Evolutionary conservation across 2,797 vertebrate species (phyloP), one percentile per base, ranked within the genome.

Genomic region (Acanthurus leucopareius): DNA sequence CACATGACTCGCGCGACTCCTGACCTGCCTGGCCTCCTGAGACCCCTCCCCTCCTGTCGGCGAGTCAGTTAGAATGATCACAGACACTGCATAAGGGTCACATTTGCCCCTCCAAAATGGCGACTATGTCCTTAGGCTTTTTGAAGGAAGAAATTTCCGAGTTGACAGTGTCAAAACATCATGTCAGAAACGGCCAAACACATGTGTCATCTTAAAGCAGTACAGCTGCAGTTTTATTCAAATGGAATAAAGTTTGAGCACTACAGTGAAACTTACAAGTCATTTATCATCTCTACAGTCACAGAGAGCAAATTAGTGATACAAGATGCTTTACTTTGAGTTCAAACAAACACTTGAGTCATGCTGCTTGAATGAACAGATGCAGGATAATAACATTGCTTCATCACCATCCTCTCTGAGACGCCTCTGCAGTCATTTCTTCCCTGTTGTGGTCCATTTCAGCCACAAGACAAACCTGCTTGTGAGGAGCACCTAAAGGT

Each of bases 1-100:
- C 95, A 95, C 93, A 87, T 97, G 96, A 96, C 94, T 95, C 40
- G 68, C 79, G 85, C 95, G 95, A 96, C 96, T 96, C 94, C 90
- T 95, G 95, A 96, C 96, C 95, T 73, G 94, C 92, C 89, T 42
- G 81, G 74, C 94, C 91, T 93, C 91, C 91, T 88, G 92, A 91
- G 93, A 91, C 92, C 92, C 93, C 88, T 93, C 90, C 92, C 80
- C 77, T 83, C 77, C 82, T 70, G 85, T 79, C 48, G 89, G 91
- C 77, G 16, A 84, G 80, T 73, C 38, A 35, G 69, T 88, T 82
- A 81, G 79, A 91, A 85, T 78, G 89, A 87, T 91, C 80, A 49
- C 87, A 86, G 72, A 78, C 67, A 78, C 67, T 49, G 66, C 48
- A 7, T 44, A 83, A 76, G 79, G 89, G 90, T 92, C 89, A 88